Evolutionary conservation across 1,140 invertebrate genomes (phyloP).

Genomic region (Papilio aristodemus): DNA sequence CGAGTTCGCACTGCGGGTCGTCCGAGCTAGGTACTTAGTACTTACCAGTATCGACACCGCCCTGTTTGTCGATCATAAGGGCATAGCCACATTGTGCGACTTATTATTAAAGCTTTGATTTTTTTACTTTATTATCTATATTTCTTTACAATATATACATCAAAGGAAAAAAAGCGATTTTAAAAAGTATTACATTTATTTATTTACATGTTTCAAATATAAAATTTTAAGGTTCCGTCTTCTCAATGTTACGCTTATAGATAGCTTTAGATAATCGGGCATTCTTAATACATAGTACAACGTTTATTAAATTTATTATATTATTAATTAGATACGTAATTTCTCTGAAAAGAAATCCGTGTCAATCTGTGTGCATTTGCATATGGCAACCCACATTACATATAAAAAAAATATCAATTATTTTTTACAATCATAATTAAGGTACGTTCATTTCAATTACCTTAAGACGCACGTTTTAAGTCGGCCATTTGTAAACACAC

Average conservation of each 20-base stretch:
- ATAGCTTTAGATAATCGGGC: background rate
- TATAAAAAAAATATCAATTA: constrained; percentile 1
- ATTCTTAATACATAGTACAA: background rate
- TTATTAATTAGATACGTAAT: background rate
- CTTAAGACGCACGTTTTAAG: constrained; percentile 25
- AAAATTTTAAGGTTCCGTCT: background rate
- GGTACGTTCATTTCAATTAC: constrained; percentile 1
- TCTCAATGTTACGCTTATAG: background rate
- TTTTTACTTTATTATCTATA: too few relatives aligned
- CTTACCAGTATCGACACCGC: background rate
- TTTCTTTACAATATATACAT: too few relatives aligned
- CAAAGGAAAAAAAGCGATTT: too few relatives aligned
- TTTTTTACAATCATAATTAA: constrained; percentile 7
- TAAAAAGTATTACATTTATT: too few relatives aligned
- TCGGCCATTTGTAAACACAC: constrained; percentile 42
- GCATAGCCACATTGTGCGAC: background rate
- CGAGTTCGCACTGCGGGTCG: constrained; percentile 39
- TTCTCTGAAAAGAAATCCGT: background rate
- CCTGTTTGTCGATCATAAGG: background rate
- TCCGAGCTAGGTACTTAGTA: constrained; percentile 48
- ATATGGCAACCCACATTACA: constrained; percentile 4
- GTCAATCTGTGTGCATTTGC: constrained; percentile 12
- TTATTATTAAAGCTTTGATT: background rate
- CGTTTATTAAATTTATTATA: too few relatives aligned
- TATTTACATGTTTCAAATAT: too few relatives aligned